Base-by-base conservation (phyloP, 2,888 invertebrate genomes). In the Melinaea menophilus region DNA sequence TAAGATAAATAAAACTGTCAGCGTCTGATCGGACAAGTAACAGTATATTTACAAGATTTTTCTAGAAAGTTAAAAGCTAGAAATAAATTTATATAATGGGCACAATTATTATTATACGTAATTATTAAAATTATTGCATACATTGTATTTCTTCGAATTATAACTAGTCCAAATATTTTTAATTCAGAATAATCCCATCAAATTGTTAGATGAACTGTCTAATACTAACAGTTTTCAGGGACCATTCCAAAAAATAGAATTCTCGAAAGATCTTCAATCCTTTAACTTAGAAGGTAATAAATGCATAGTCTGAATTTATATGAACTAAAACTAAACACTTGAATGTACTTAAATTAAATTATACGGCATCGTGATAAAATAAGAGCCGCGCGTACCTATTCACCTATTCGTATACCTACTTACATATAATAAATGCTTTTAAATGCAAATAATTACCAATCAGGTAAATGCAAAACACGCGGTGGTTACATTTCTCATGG, bases 151-250 rank as follows among this genome's bases (percentile, higher is more conserved):
- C 55, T 58, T 65, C 67, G 62, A 59, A 65, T 62, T 62, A 47
- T 46, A 63, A 63, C 61, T 68, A 69, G 51, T 67, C 68, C 69
- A 72, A 73, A 70, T 63, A 68, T 69, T 71, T 63, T 64, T 2
- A 64, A 71, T 81, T 90, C 89, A 88, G 88, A 90, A 90, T 90
- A 88, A 75, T 86, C 88, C 84, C 89, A 46, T 79, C 76, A 86
- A 88, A 76, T 72, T 66, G 54, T 58, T 66, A 58, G 63, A 57
- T 55, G 51, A 55, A 62, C 37, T 41, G 48, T 59, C 37, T 63
- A 59, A 55, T 61, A 61, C 62, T 63, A 37, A 51, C 59, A 65
- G 78, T 84, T 86, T 81, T 79, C 66, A 77, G 90, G 86, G 85
- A 90, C 74, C 84, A 87, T 90, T 90, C 89, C 90, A 87, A 90